Evolutionary conservation across 1,140 invertebrate species (phyloP), one percentile per base, ranked within the genome.

Genomic region (Gonatopus flavifemur): DNA sequence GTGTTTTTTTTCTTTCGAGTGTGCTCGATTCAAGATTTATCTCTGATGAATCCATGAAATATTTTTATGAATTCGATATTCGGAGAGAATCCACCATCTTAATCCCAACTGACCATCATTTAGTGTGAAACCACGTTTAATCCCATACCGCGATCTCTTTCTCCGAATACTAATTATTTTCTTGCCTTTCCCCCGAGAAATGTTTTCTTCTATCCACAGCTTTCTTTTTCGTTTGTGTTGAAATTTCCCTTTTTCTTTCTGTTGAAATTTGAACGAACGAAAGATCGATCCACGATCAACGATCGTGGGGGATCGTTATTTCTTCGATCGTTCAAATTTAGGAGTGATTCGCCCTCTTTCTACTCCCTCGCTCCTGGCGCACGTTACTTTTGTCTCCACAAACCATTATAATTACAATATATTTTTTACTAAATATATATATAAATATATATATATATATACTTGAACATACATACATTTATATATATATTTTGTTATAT

Each of bases 361-460:
- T 15, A 28, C 10, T 44, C 13, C 12, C 13, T 36, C 6, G 15
- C 3, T 18, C 35, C n/a, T n/a, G n/a, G 10, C 16, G n/a, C 32
- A 8, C 6, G 18, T 35, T 35, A 3, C 15, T 52, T 62, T 60
- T 62, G 41, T 62, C 54, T 60, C 59, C 59, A 20, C 58, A 60
- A 49, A 45, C 58, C 59, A 54, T 74, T 74, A 74, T 76, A 72
- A 76, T 63, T 69, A 66, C 72, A 74, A 57, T 72, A 72, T 65
- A 50, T 56, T 24, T 53, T 52, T 38, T n/a, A n/a, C n/a, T n/a
- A n/a, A n/a, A n/a, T n/a, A n/a, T n/a, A n/a, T n/a, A n/a, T n/a
- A n/a, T n/a, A n/a, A n/a, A n/a, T n/a, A n/a, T n/a, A n/a, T n/a
- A n/a, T n/a, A n/a, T n/a, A n/a, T n/a, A n/a, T n/a, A n/a, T n/a